Percentiles rank a stretch among this genome's conserved stretches.
Evolutionary conservation across 2,113 vertebrate species (phyloP).

Genomic region (Hemibagrus wyckioides): DNA sequence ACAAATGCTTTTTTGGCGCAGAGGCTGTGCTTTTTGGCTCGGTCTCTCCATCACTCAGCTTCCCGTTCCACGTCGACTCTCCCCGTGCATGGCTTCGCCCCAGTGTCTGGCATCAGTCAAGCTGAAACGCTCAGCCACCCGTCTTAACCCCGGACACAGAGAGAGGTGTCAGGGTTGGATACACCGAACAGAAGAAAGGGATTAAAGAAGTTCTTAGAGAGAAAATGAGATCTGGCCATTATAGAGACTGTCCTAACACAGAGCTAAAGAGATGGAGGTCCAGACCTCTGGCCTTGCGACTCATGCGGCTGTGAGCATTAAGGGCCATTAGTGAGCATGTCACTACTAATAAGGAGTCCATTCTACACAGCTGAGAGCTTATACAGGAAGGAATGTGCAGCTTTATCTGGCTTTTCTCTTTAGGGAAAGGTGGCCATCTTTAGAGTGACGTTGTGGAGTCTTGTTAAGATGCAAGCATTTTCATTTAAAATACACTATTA

Average conservation of each 20-base stretch:
- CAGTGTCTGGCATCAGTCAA: conserved; percentile 49
- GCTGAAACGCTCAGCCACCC: conserved; percentile 43
- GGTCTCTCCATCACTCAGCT: conserved; percentile 25
- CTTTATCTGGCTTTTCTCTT: conserved; percentile 35
- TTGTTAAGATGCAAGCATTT: neutral
- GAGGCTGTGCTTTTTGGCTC: conserved; percentile 48
- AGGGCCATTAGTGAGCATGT: conserved; percentile 65
- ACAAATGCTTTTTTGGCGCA: conserved; percentile 43
- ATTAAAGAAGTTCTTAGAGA: conserved; percentile 60
- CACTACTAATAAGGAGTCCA: conserved; percentile 70
- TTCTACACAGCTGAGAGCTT: conserved; percentile 51
- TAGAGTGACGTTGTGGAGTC: neutral
- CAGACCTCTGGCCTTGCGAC: conserved; percentile 60
- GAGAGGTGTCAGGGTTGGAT: conserved; percentile 70
- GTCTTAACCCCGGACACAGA: conserved; percentile 49
- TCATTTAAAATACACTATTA: neutral
- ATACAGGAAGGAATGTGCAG: conserved; percentile 59
- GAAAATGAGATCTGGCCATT: conserved; percentile 55
- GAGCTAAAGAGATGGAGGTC: conserved; percentile 66
- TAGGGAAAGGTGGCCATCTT: conserved; percentile 1
- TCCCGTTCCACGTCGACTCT: conserved; percentile 34
- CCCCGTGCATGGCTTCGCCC: conserved; percentile 10
- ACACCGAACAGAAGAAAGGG: conserved; percentile 61
- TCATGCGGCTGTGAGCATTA: conserved; percentile 68
- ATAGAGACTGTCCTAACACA: conserved; percentile 60